phyloP scores from a whole-genome alignment of 1,140 invertebrate species.

The Pseudachorutes palmiensis region DNA sequence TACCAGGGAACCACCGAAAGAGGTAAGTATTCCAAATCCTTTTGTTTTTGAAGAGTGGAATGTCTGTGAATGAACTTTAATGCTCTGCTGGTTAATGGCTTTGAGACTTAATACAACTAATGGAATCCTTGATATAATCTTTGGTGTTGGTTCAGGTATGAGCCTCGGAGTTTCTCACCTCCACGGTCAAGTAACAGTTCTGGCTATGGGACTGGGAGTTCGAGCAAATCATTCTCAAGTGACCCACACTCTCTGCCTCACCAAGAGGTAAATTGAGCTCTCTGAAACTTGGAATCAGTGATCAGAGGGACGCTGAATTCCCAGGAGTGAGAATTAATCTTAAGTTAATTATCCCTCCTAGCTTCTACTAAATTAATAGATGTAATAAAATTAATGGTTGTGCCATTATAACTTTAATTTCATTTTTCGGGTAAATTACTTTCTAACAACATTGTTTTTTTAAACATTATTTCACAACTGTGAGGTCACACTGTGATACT shows the following conservation, averaged over 20 bases:
- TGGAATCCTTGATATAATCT: conserved; percentile 16
- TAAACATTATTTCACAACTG: too few relatives aligned
- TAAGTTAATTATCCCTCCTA: too few relatives aligned
- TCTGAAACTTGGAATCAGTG: neutral
- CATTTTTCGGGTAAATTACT: too few relatives aligned
- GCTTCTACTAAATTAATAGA: too few relatives aligned
- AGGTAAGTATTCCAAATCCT: conserved; percentile 39
- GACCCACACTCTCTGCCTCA: conserved; percentile 39
- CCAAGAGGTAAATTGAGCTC: conserved; percentile 39
- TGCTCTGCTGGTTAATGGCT: neutral
- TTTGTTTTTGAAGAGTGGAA: conserved; percentile 8
- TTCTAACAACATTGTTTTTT: too few relatives aligned
- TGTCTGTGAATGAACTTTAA: neutral
- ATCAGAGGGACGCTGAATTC: too few relatives aligned
- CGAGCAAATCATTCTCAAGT: conserved; percentile 56
- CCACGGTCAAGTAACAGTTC: conserved; percentile 44
- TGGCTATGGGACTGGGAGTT: conserved; percentile 73
- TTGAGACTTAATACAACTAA: conserved; percentile 2
- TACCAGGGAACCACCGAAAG: conserved; percentile 53
- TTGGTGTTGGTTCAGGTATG: conserved; percentile 46
- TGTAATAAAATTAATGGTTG: too few relatives aligned
- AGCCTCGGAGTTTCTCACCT: conserved; percentile 62
- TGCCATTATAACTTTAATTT: too few relatives aligned
- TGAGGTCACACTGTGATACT: too few relatives aligned
- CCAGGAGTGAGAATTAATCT: too few relatives aligned